Conservation (phyloP, 2,888 invertebrate species). For the Rosalia funebris region DNA sequence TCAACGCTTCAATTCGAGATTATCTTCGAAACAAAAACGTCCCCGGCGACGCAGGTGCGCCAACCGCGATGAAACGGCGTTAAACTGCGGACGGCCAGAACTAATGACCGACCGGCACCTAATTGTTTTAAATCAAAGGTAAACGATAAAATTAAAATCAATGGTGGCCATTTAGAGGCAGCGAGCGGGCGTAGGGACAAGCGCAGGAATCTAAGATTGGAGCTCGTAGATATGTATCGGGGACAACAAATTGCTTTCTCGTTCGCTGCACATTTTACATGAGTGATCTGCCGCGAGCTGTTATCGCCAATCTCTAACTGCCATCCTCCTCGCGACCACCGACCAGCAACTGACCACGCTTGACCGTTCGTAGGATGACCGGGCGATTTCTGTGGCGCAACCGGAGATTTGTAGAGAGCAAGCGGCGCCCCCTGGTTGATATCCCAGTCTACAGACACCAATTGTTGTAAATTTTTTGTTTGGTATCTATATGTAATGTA, state of each 20-base stretch:
- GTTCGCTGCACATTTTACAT: constrained; percentile 51
- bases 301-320: constrained; percentile 44
- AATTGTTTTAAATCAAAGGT: constrained; percentile 4
- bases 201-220: constrained; percentile 15
- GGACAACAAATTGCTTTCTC: constrained; percentile 55
- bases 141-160: constrained; percentile 11
- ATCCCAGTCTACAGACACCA: no score
- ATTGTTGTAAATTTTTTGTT: no score
- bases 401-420: no score
- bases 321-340: constrained; percentile 24
- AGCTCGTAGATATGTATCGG: constrained; percentile 51
- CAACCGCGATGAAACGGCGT: no score
- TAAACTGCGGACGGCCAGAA: no score
- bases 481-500: no score
- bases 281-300: constrained; percentile 49
- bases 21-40: no score
- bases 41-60: no score
- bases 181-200: constrained; percentile 6
- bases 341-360: constrained; percentile 13
- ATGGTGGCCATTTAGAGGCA: not conserved
- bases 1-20: no score
- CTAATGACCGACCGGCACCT: not conserved
- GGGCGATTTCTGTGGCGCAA: not conserved
- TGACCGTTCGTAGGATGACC: constrained; percentile 3
- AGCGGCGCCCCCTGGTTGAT: no score